Base-by-base conservation (phyloP, 2,888 invertebrate species). In the Pterobdella sp. region DNA sequence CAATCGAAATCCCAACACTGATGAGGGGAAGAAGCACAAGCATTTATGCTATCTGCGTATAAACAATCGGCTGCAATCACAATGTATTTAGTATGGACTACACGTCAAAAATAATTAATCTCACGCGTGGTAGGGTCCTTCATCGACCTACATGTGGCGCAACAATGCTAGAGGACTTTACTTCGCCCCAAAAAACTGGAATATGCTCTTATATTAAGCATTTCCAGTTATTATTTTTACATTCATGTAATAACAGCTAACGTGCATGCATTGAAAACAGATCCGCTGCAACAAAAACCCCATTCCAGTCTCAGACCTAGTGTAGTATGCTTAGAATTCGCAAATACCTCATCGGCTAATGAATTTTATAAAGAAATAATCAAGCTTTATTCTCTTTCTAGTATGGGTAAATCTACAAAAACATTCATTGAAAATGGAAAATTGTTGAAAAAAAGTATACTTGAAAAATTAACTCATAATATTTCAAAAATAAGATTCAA, bases 211-310 rank as follows among this genome's bases (percentile, higher is more conserved):
- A n/a, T n/a, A n/a, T n/a, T n/a, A n/a, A n/a, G n/a, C n/a, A n/a
- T n/a, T 42, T 42, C 42, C 42, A 42, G 18, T 7, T 14, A 14
- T 42, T 42, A 18, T 42, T 42, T 14, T 42, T 42, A 42, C 18
- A 14, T 42, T 42, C 42, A 42, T n/a, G 91, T 81, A 91, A 92
- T 83, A 91, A 89, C 89, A 89, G 83, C 85, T 89, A 77, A 91
- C 91, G 18, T 86, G 87, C 52, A 91, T 92, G 82, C 91, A 91
- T 83, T 88, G 89, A 75, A 87, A 89, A 76, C 86, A 90, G 80
- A 89, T 90, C 72, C 91, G 91, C 7, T 87, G 92, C 78, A 90
- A 90, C 81, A 92, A 90, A 91, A 82, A 89, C 89, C 75, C 87
- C 91, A 0, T 86, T 88, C 64, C 89, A 89, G 75, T 87, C 92